Percentiles rank a stretch among this genome's conserved stretches.
Conservation (phyloP, 2,888 invertebrate species). For the Anagyrus pseudococci region DNA sequence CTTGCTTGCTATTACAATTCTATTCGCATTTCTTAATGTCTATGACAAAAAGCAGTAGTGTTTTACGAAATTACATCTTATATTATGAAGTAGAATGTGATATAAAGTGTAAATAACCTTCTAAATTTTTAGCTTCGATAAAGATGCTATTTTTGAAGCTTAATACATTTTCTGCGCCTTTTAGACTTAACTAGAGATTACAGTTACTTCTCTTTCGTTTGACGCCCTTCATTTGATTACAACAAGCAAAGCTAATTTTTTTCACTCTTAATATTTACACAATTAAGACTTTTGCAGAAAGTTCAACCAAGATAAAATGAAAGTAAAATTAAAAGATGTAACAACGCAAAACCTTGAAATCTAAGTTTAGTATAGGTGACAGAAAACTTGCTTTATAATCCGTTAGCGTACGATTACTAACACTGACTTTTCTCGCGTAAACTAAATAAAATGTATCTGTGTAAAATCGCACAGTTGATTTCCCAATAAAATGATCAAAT, state of each 20-base stretch:
- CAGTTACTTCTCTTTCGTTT: not conserved
- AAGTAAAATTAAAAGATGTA: constrained; percentile 29
- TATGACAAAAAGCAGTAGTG: constrained; percentile 50
- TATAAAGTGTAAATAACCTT: constrained; percentile 19
- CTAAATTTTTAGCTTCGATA: constrained; percentile 11
- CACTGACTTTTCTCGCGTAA: constrained; percentile 26
- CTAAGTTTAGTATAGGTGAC: constrained; percentile 9
- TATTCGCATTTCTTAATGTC: constrained; percentile 45
- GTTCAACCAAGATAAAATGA: constrained; percentile 10
- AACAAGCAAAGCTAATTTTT: constrained; percentile 25
- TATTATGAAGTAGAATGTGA: constrained; percentile 36
- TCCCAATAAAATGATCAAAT: constrained; percentile 22
- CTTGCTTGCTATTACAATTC: constrained; percentile 35
- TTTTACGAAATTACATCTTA: constrained; percentile 46
- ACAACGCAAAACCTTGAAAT: constrained; percentile 12
- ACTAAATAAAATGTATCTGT: constrained; percentile 27
- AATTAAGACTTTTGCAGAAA: constrained; percentile 23
- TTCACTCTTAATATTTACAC: constrained; percentile 39
- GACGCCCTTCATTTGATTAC: constrained; percentile 24
- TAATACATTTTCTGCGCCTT: constrained; percentile 25
- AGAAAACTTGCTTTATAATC: constrained; percentile 21
- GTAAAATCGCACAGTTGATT: constrained; percentile 5
- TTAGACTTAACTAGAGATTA: constrained; percentile 16
- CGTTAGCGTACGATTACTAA: constrained; percentile 5
- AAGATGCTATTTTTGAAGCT: constrained; percentile 29